A percentile compares a stretch with the other conserved stretches of the same genome.
These are phyloP conservation scores for Noctua janthina DNA, from an alignment of 2,888 invertebrate genomes.

Conservation along the genomic window DNA sequence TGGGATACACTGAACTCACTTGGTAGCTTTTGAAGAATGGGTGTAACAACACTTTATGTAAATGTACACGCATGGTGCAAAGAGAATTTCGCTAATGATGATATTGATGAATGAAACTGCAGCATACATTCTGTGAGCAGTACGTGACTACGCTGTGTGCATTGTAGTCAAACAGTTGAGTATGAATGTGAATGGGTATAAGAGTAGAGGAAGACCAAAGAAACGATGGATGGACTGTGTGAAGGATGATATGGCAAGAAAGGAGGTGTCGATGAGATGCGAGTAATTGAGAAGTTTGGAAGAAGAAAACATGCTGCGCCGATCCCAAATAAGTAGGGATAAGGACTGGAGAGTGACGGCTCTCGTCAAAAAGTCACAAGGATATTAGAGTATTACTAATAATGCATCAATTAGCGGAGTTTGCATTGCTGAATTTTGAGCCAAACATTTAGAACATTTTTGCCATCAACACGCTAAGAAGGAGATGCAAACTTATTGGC, in stretches of 20 bases:
- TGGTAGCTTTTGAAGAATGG: not conserved
- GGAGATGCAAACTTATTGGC: not conserved
- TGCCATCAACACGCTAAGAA: not conserved
- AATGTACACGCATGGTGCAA: not conserved
- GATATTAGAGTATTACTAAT: not conserved
- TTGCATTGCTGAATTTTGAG: not conserved
- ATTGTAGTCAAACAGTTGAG: not conserved
- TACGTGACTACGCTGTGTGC: not conserved
- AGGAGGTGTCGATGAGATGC: no score
- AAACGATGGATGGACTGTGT: no score
- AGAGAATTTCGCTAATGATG: not conserved
- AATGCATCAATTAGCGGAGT: not conserved
- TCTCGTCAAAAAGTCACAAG: not conserved
- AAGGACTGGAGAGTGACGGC: no score
- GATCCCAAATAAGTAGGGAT: no score
- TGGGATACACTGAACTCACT: slow-evolving; percentile 30
- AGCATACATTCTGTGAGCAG: not conserved
- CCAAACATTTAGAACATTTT: not conserved
- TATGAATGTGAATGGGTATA: no score
- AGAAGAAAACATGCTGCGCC: no score
- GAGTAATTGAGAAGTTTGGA: no score
- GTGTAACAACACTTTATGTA: not conserved
- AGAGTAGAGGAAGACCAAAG: no score
- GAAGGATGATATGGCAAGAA: no score
- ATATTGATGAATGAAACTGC: not conserved